phyloP scores from a whole-genome alignment of 2,113 vertebrate species.

The Jacana jacana region DNA sequence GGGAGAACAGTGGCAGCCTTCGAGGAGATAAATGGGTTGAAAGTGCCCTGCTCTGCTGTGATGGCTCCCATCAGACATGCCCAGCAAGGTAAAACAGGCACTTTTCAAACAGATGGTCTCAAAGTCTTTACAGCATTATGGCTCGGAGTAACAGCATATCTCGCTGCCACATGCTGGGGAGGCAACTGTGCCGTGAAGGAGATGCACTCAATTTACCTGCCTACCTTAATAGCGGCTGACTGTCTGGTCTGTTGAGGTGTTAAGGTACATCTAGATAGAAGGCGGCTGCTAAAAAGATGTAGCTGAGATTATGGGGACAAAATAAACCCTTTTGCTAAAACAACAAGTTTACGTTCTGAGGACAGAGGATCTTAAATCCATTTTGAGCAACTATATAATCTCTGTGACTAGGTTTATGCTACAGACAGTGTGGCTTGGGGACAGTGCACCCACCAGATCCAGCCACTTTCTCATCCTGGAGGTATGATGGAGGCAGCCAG shows the following conservation, averaged over 20 bases:
- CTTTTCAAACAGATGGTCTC: constrained; percentile 27
- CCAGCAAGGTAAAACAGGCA: background rate
- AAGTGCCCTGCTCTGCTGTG: background rate
- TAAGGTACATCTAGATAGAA: background rate
- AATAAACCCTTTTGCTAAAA: background rate
- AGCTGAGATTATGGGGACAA: background rate
- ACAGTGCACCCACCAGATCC: background rate
- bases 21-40: background rate
- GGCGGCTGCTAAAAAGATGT: background rate
- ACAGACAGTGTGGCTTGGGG: accelerated
- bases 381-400: background rate
- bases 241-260: background rate
- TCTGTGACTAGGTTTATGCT: background rate
- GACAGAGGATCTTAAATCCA: background rate
- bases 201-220: constrained; percentile 1
- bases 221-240: background rate
- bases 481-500: background rate
- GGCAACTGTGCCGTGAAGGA: background rate
- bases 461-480: background rate
- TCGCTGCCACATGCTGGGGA: background rate
- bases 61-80: background rate
- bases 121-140: background rate
- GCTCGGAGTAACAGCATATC: background rate
- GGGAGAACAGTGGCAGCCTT: background rate
- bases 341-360: background rate